Evolutionary conservation across 2,797 vertebrate species (phyloP).

Genomic region (Coregonus suidteri): DNA sequence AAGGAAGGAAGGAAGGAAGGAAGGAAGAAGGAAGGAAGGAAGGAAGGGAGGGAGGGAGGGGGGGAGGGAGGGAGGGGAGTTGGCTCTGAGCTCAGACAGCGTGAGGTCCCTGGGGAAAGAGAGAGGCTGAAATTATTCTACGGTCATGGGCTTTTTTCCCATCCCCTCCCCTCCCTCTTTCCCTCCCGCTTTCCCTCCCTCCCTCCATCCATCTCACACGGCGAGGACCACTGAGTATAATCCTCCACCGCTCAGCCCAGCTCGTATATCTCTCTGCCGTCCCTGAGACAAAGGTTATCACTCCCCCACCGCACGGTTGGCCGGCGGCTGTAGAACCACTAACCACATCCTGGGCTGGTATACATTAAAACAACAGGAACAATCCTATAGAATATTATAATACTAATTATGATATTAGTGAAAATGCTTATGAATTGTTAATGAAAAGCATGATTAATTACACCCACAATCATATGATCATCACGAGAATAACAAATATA

Average conservation of each 20-base stretch:
- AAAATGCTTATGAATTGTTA: not conserved
- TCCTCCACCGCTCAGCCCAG: conserved; percentile 65
- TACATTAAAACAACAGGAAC: conserved; percentile 19
- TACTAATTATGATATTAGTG: not conserved
- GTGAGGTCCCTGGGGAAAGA: conserved; percentile 78
- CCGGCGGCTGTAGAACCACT: conserved; percentile 53
- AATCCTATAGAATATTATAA: not conserved
- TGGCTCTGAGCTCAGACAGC: conserved; percentile 75
- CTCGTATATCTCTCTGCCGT: conserved; percentile 70
- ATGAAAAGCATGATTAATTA: not conserved
- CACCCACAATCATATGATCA: not conserved
- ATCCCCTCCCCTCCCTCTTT: not conserved
- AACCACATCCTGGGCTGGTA: conserved; percentile 55
- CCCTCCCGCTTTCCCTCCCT: conserved; percentile 24
- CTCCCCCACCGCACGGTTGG: conserved; percentile 59
- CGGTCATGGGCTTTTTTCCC: conserved; percentile 66
- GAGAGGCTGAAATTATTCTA: conserved; percentile 81
- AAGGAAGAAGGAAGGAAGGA: conserved; percentile 23
- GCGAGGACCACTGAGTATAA: conserved; percentile 76
- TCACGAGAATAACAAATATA: not conserved
- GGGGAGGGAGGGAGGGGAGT: conserved; percentile 9
- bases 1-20: conserved; percentile 29
- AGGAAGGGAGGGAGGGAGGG: conserved; percentile 10
- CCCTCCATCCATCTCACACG: conserved; percentile 55
- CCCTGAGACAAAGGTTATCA: conserved; percentile 79